These are phyloP conservation scores for Boloria euphrosyne DNA, from an alignment of 2,888 invertebrate species.

Conservation along the genomic window DNA sequence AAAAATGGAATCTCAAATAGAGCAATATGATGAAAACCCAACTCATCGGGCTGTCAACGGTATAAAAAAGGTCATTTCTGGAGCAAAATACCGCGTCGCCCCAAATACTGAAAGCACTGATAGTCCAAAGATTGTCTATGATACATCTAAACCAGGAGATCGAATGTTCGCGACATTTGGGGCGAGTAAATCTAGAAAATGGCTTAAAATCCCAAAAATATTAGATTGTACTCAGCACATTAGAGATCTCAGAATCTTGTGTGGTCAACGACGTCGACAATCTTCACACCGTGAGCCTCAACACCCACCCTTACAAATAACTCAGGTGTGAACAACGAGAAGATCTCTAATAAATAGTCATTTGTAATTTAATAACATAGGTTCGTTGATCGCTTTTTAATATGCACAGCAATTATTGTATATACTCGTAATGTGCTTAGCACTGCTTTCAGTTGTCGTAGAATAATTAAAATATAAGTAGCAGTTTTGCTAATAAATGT, in stretches of 20 bases:
- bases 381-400: conserved; percentile 8
- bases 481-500: conserved; percentile 78
- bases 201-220: conserved; percentile 64
- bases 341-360: conserved; percentile 22
- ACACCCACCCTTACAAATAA: conserved; percentile 70
- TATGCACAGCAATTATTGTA: conserved; percentile 18
- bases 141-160: conserved; percentile 71
- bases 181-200: conserved; percentile 57
- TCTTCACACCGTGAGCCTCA: conserved; percentile 59
- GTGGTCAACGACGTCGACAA: conserved; percentile 52
- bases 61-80: conserved; percentile 67
- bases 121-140: conserved; percentile 75
- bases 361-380: conserved; percentile 9
- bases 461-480: conserved; percentile 68
- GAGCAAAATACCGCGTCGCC: conserved; percentile 68
- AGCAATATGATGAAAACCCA: conserved; percentile 58
- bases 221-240: conserved; percentile 58
- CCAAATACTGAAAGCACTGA: conserved; percentile 63
- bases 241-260: conserved; percentile 47
- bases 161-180: conserved; percentile 74
- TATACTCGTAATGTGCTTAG: conserved; percentile 27
- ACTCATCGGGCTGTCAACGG: conserved; percentile 61
- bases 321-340: conserved; percentile 70
- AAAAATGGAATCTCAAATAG: conserved; percentile 60
- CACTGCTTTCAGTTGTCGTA: conserved; percentile 51